phyloP scores from a whole-genome alignment of 2,113 vertebrate species.

The Trogon melanurus region DNA sequence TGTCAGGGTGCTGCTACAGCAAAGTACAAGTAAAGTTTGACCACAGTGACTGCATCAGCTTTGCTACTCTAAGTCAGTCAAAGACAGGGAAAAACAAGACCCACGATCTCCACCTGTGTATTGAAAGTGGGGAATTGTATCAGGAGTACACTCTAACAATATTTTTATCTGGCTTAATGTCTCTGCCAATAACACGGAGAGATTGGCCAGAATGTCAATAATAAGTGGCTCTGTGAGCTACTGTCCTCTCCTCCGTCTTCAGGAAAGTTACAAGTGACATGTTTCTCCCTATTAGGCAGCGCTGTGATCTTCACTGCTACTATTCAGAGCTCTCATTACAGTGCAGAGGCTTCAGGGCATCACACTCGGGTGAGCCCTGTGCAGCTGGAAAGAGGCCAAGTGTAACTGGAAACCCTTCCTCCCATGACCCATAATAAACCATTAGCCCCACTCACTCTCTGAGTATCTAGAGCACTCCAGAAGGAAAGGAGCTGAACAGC shows the following conservation, averaged over 20 bases:
- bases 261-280: neutral
- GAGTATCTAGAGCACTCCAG: neutral
- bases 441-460: neutral
- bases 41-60: neutral
- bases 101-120: neutral
- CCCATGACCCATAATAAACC: neutral
- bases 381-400: neutral
- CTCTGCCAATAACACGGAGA: neutral
- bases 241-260: neutral
- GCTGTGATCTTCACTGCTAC: neutral
- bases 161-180: neutral
- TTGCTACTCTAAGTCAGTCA: neutral
- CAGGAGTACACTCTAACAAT: neutral
- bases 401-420: neutral
- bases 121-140: neutral
- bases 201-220: neutral
- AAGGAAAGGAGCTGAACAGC: neutral
- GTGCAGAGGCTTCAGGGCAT: neutral
- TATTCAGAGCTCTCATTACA: neutral
- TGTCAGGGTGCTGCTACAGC: neutral
- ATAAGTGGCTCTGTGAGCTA: neutral
- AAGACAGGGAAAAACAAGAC: neutral
- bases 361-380: neutral
- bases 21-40: neutral
- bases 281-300: neutral